These are phyloP conservation scores for Barnardius zonarius DNA, from an alignment of 2,113 vertebrate species.

Conservation along the genomic window DNA sequence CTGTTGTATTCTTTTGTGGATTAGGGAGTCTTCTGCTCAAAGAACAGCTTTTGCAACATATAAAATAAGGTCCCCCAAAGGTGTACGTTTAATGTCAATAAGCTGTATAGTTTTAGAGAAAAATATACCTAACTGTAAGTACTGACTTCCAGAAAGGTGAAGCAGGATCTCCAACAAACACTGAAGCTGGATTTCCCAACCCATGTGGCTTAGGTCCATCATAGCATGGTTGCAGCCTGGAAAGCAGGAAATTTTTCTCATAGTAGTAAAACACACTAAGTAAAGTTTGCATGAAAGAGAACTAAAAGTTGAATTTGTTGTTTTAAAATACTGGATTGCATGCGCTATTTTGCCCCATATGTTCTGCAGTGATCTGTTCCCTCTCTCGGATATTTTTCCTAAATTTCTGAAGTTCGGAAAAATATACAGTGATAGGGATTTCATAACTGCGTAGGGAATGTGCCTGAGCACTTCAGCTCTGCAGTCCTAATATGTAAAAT, in stretches of 20 bases:
- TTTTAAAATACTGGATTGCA: background rate
- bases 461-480: background rate
- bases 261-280: background rate
- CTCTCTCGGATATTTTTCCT: background rate
- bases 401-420: background rate
- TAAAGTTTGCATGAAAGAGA: background rate
- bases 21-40: background rate
- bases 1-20: background rate
- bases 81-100: background rate
- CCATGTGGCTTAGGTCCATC: background rate
- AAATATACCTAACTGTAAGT: background rate
- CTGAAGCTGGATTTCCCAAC: background rate
- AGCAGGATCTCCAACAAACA: background rate
- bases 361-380: background rate
- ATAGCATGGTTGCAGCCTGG: background rate
- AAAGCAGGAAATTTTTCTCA: background rate
- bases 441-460: background rate
- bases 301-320: background rate
- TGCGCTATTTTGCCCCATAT: background rate
- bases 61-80: background rate
- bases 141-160: background rate
- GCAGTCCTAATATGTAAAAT: background rate
- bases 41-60: background rate
- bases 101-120: background rate
- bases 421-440: background rate